These are phyloP conservation scores for Clarias macrocephalus DNA, from an alignment of 2,113 vertebrate genomes.

Conservation along the genomic window DNA sequence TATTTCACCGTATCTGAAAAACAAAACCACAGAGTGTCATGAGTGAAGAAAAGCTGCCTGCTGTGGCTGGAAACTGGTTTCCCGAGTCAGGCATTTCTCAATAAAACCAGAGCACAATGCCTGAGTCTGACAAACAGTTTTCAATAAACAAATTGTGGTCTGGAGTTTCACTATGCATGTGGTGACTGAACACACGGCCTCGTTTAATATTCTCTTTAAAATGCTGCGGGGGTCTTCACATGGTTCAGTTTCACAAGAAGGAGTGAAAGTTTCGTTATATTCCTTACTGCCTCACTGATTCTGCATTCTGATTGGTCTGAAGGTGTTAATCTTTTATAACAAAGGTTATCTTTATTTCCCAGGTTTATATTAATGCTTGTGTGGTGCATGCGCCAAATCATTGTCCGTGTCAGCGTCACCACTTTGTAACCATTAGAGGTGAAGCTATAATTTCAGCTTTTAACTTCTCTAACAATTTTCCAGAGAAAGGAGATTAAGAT, in stretches of 20 bases:
- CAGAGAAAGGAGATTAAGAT: no score
- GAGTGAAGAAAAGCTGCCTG: not conserved
- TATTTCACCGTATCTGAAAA: not conserved
- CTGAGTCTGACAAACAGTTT: not conserved
- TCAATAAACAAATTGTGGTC: not conserved
- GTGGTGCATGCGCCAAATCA: not conserved
- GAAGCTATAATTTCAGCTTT: no score
- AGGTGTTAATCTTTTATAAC: not conserved
- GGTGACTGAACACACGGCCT: not conserved
- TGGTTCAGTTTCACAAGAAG: not conserved
- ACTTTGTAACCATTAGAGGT: no score
- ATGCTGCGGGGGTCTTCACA: not conserved
- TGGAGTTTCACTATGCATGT: not conserved
- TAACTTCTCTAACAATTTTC: no score
- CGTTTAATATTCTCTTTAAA: not conserved
- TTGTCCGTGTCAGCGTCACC: no score
- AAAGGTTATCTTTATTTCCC: not conserved
- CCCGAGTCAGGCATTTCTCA: not conserved
- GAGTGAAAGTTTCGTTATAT: not conserved
- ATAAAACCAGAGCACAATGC: not conserved
- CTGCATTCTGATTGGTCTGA: not conserved
- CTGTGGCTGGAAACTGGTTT: constrained; percentile 21
- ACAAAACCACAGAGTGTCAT: not conserved
- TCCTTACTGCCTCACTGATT: not conserved
- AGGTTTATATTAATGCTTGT: not conserved